These are phyloP conservation scores for Anoplius nigerrimus DNA, from an alignment of 2,888 invertebrate species.

Conservation along the genomic window DNA sequence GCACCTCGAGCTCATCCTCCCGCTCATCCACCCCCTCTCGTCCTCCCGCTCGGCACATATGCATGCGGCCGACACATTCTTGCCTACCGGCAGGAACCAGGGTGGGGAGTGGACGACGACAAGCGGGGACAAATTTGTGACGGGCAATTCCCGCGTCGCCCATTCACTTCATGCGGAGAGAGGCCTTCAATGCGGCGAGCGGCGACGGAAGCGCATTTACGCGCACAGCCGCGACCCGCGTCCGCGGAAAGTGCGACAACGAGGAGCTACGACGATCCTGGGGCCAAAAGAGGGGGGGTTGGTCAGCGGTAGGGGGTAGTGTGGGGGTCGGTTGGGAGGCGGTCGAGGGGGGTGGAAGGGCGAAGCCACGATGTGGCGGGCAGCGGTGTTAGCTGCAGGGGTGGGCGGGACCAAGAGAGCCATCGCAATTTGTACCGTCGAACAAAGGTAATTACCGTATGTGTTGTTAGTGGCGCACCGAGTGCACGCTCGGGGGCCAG, in stretches of 20 bases:
- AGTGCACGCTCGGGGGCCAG: constrained; percentile 12
- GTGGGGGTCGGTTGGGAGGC: not conserved
- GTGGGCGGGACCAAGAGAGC: constrained; percentile 39
- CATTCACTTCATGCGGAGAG: not conserved
- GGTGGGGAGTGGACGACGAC: constrained; percentile 17
- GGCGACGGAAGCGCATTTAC: constrained; percentile 4
- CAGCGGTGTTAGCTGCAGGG: constrained; percentile 16
- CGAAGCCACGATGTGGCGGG: constrained; percentile 10
- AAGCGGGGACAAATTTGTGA: constrained; percentile 16
- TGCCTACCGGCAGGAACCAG: too few species aligned
- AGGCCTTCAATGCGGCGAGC: constrained; percentile 1
- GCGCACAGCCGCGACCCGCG: not conserved
- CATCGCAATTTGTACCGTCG: constrained; percentile 62
- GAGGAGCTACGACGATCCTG: not conserved
- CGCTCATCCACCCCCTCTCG: constrained; percentile 30
- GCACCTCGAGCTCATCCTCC: constrained; percentile 31
- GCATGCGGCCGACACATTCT: constrained; percentile 12
- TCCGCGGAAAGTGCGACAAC: constrained; percentile 9
- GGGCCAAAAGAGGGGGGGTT: not conserved
- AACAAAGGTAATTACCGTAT: constrained; percentile 65
- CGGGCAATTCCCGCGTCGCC: not conserved
- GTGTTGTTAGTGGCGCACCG: constrained; percentile 52
- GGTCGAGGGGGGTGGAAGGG: too few species aligned
- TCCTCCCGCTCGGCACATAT: constrained; percentile 29
- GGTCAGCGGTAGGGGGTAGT: not conserved